phyloP scores from a whole-genome alignment of 2,797 vertebrate species.

The Gobio occitaniae region DNA sequence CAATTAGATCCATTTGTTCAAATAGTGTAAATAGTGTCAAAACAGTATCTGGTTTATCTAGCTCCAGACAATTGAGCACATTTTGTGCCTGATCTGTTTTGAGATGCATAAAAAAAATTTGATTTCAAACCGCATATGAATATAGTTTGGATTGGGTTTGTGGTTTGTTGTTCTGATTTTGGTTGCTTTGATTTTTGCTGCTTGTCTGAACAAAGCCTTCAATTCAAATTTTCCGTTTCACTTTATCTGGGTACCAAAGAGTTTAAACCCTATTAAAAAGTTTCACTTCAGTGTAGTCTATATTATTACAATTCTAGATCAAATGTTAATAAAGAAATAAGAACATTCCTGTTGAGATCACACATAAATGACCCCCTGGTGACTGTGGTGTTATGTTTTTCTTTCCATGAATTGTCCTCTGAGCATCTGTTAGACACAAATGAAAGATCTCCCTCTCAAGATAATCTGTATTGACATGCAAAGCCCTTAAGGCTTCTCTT shows the following conservation, averaged over 20 bases:
- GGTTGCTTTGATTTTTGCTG: not conserved
- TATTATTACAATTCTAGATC: not conserved
- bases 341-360: not conserved
- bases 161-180: not conserved
- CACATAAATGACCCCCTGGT: not conserved
- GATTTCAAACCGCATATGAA: not conserved
- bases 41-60: not conserved
- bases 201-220: not conserved
- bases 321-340: not conserved
- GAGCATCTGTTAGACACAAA: conserved; percentile 16
- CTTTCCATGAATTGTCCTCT: conserved; percentile 8
- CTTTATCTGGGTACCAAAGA: not conserved
- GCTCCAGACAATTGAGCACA: not conserved
- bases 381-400: not conserved
- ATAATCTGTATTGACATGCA: conserved; percentile 29
- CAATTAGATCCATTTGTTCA: not conserved
- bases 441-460: conserved; percentile 38
- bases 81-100: not conserved
- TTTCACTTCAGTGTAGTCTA: not conserved
- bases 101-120: not conserved
- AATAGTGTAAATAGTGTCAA: not conserved
- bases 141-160: not conserved
- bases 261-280: conserved; percentile 9
- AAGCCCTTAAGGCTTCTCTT: conserved; percentile 9
- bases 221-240: not conserved